Percentiles rank a stretch among this genome's conserved stretches.
These are phyloP conservation scores for Tamias sibiricus DNA, from an alignment of 2,113 vertebrate species.

Conservation along the genomic window DNA sequence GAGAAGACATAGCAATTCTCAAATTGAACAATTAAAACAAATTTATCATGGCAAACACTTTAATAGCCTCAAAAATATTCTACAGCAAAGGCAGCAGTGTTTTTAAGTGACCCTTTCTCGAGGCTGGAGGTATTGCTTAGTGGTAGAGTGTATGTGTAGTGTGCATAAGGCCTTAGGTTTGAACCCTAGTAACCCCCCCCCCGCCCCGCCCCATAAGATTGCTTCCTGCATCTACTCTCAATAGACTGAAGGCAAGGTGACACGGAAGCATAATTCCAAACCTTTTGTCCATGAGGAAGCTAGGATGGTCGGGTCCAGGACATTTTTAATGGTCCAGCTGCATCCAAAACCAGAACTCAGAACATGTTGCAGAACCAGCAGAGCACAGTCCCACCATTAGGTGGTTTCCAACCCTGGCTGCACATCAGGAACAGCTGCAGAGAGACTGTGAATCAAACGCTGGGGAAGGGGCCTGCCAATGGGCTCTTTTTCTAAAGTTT, in stretches of 20 bases:
- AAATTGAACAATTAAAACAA: neutral
- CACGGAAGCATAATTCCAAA: neutral
- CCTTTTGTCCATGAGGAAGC: neutral
- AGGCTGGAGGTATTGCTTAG: neutral
- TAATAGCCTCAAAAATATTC: constrained; percentile 16
- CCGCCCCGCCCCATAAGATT: too few relatives aligned
- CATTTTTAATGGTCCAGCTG: neutral
- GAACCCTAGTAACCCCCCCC: too few relatives aligned
- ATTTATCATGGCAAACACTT: neutral
- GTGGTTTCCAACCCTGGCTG: neutral
- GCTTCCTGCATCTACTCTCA: neutral
- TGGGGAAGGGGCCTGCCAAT: neutral
- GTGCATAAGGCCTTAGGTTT: neutral
- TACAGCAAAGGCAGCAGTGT: neutral
- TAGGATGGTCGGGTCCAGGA: neutral
- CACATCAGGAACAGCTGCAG: neutral
- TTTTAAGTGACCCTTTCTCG: neutral
- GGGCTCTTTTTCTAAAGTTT: neutral
- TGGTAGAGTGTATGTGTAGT: neutral
- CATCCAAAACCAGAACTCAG: neutral
- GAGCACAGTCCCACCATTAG: neutral
- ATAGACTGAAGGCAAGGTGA: neutral
- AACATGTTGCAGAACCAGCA: neutral
- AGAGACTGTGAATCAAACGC: neutral
- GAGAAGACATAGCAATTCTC: neutral